Conservation (phyloP, 1,140 invertebrate genomes). For the Wasmannia auropunctata region DNA sequence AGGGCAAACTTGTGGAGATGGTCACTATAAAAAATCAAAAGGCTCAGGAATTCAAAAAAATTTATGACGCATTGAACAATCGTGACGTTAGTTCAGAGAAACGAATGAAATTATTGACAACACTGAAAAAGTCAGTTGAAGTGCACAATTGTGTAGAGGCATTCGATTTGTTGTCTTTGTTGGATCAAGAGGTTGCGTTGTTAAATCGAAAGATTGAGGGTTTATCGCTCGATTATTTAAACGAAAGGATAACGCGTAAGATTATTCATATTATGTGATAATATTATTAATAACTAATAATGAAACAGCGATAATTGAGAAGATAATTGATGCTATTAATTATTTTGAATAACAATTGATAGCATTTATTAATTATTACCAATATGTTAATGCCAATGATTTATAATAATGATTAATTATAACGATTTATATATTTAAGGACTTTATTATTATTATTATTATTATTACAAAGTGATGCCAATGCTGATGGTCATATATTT, state of each 20-base stretch:
- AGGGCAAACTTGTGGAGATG: slow-evolving; percentile 87
- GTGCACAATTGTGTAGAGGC: slow-evolving; percentile 86
- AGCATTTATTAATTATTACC: slow-evolving; percentile 12
- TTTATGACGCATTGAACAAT: slow-evolving; percentile 86
- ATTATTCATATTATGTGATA: slow-evolving; percentile 10
- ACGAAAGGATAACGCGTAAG: slow-evolving; percentile 85
- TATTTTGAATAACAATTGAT: slow-evolving; percentile 1
- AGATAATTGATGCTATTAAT: background rate
- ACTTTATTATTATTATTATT: background rate
- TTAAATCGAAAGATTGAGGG: slow-evolving; percentile 84
- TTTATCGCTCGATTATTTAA: slow-evolving; percentile 85
- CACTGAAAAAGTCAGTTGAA: slow-evolving; percentile 86
- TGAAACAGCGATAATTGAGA: background rate
- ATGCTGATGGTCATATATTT: background rate
- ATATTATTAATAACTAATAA: background rate
- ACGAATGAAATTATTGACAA: slow-evolving; percentile 86
- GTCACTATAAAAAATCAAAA: slow-evolving; percentile 89
- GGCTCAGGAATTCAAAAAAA: slow-evolving; percentile 86
- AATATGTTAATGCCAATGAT: background rate
- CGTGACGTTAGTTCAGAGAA: slow-evolving; percentile 84
- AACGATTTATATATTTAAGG: background rate
- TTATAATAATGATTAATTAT: too few relatives aligned
- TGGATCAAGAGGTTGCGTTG: slow-evolving; percentile 88
- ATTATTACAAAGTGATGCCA: background rate
- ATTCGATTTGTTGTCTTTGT: slow-evolving; percentile 86